Percentiles rank a stretch among this genome's conserved stretches.
phyloP scores from a whole-genome alignment of 2,797 vertebrate species.

The Otolemur crassicaudatus region DNA sequence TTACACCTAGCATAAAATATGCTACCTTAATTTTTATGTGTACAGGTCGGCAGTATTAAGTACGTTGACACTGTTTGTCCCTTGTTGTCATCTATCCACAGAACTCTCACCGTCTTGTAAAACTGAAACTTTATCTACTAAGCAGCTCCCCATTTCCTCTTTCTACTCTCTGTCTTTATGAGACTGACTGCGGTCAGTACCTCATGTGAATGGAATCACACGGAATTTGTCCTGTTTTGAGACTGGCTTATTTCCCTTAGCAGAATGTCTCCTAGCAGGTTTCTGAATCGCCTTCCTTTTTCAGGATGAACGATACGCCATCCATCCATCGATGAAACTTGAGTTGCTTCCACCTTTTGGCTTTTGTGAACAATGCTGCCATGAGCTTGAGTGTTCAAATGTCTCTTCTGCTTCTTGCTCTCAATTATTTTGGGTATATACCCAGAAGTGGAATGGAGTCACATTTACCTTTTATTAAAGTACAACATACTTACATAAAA shows the following conservation, averaged over 20 bases:
- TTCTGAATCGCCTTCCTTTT: not conserved
- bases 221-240: not conserved
- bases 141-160: not conserved
- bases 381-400: not conserved
- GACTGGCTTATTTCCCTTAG: not conserved
- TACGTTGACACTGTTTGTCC: not conserved
- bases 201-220: not conserved
- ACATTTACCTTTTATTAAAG: not conserved
- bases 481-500: not conserved
- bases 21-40: not conserved
- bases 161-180: not conserved
- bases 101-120: not conserved
- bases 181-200: not conserved
- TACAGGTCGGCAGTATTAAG: not conserved
- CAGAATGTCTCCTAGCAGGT: not conserved
- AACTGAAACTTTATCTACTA: not conserved
- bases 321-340: not conserved
- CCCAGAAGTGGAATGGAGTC: not conserved
- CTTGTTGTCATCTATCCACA: not conserved
- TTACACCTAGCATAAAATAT: not conserved
- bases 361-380: not conserved
- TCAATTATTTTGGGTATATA: not conserved
- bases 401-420: not conserved
- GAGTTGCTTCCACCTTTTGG: not conserved
- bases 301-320: not conserved